Conservation (phyloP, 2,797 vertebrate genomes). For the Sciurus carolinensis region DNA sequence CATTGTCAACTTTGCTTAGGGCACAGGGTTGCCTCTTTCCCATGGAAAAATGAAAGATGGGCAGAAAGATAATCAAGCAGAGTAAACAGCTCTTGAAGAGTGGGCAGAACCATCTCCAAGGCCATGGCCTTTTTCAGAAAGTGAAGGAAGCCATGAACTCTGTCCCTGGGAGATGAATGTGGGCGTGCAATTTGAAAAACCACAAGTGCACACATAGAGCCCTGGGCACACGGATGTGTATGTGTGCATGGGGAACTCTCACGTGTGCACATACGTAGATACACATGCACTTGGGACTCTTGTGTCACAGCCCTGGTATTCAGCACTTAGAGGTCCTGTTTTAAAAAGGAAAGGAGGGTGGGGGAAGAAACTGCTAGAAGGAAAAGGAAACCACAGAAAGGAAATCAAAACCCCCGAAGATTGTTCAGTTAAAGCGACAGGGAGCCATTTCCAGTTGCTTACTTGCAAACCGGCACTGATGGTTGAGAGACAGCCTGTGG, state of each 20-base stretch:
- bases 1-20: background rate
- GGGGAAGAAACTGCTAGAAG: background rate
- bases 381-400: background rate
- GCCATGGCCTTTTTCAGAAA: background rate
- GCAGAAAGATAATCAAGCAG: background rate
- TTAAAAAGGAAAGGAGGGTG: background rate
- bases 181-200: background rate
- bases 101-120: background rate
- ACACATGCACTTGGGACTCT: background rate
- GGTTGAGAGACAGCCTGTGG: accelerated
- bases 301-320: background rate
- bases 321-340: background rate
- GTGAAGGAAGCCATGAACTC: accelerated
- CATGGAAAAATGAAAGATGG: background rate
- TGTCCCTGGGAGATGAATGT: background rate
- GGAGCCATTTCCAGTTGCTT: background rate
- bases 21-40: background rate
- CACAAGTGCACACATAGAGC: background rate
- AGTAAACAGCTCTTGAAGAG: background rate
- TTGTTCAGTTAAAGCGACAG: background rate
- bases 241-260: background rate
- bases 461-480: background rate
- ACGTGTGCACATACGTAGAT: too few species aligned
- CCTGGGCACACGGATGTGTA: background rate
- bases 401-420: background rate